Base-by-base conservation (phyloP, 2,113 vertebrate species). In the Leucopternis melanops region DNA sequence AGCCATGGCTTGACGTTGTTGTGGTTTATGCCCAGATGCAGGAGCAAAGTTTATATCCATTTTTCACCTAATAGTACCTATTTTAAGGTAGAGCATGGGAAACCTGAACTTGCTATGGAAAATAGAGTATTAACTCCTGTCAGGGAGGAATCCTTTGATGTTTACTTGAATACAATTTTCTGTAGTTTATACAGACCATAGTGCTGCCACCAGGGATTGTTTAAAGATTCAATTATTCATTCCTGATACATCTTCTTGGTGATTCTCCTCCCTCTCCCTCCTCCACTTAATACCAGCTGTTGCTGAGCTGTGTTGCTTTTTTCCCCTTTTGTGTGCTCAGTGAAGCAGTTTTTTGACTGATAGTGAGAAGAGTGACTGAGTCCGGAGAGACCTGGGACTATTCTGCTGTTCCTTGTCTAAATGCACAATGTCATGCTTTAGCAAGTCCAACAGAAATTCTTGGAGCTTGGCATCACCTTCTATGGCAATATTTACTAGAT, bases 161-260 rank as follows among this genome's bases (percentile, higher is more conserved):
- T 67, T 83, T 77, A 58, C 50, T 78, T 71, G 65, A 65, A 34
- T 79, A 32, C 4, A n/a, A 4, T 81, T 94, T 93, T 77, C 65
- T 74, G 40, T 63, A 63, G 74, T 90, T 87, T 87, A 59, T 79
- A 31, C 31, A 42, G 55, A 55, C 45, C 9, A 8, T 81, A 61
- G 27, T 70, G 49, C 57, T 92, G 65, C 93, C 86, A 81, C 86
- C 40, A 81, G 86, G 84, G 93, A 84, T 92, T 91, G 42, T 85
- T 92, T 89, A 89, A 86, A 92, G 59, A 89, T 85, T 92, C 84
- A 91, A 4, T 95, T 97, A 94, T 95, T 95, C 72, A 89, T 95
- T 91, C 57, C 26, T 59, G 65, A 65, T 81, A 63, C 44, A 55
- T 87, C 52, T 45, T 94, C 85, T 93, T 67, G 70, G 88, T 94